These are phyloP conservation scores for Cantharis nigra DNA, from an alignment of 2,888 invertebrate species.

Conservation along the genomic window DNA sequence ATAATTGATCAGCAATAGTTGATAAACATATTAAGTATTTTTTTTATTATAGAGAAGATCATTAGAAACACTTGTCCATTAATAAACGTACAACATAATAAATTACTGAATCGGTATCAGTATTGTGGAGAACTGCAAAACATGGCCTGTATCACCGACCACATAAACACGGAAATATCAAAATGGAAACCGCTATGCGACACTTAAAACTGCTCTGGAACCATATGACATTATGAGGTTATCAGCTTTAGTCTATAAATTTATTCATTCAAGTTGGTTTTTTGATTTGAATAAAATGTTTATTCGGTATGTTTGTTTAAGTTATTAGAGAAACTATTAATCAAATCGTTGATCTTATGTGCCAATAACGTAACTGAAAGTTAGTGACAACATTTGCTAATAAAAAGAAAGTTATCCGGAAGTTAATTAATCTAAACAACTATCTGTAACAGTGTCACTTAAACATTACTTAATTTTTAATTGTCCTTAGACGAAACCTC, in stretches of 20 bases:
- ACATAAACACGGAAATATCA: conserved; percentile 37
- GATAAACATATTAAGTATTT: not conserved
- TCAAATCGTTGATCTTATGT: not conserved
- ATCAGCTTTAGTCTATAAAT: conserved; percentile 18
- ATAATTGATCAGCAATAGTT: not conserved
- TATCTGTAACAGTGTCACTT: not conserved
- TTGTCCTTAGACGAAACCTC: not conserved
- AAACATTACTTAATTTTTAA: not conserved
- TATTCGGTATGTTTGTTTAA: not conserved
- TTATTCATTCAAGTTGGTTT: not conserved
- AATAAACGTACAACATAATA: not conserved
- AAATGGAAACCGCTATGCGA: conserved; percentile 31
- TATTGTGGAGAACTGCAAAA: not conserved
- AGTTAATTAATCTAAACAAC: not conserved
- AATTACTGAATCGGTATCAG: not conserved
- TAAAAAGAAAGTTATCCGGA: conserved; percentile 2
- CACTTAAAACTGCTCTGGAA: conserved; percentile 31
- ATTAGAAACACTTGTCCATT: not conserved
- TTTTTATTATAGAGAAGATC: not conserved
- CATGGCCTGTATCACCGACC: not conserved
- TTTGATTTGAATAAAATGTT: not conserved
- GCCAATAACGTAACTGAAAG: not conserved
- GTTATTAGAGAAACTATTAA: not conserved
- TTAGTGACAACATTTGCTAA: not conserved
- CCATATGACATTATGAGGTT: conserved; percentile 27